Evolutionary conservation across 2,888 invertebrate genomes (phyloP).

Genomic region (Machimus atricapillus): DNA sequence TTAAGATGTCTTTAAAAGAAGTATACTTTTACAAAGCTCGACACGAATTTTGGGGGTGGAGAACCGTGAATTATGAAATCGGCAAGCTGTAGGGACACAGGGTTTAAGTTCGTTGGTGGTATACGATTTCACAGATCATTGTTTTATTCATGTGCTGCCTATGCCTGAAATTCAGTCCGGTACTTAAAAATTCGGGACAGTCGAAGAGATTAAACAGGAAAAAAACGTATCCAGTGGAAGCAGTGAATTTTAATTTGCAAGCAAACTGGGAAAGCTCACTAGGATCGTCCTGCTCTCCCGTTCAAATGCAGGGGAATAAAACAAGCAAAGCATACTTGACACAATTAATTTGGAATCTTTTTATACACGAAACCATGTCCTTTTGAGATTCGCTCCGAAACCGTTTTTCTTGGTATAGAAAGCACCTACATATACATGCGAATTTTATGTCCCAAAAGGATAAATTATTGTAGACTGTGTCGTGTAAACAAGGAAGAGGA

Average conservation of each 20-base stretch:
- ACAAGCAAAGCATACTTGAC: not conserved
- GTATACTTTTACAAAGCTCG: not conserved
- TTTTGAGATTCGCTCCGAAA: not conserved
- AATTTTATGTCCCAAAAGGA: constrained; percentile 27
- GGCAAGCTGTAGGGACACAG: not conserved
- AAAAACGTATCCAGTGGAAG: not conserved
- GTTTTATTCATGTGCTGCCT: not conserved
- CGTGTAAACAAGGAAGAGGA: constrained; percentile 23
- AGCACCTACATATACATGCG: not conserved
- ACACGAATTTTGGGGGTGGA: not conserved
- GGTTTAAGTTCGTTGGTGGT: not conserved
- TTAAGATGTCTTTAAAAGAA: not conserved
- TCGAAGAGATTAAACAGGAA: not conserved
- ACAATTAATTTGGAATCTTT: constrained; percentile 8
- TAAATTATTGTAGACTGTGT: constrained; percentile 24
- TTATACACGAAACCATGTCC: not conserved
- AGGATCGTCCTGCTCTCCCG: not conserved
- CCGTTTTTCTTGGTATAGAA: not conserved
- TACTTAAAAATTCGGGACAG: not conserved
- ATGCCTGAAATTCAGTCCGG: not conserved
- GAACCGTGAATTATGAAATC: not conserved
- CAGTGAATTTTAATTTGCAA: not conserved
- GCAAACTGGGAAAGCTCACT: not conserved
- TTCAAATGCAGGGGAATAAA: not conserved
- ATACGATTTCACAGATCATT: not conserved